Evolutionary conservation across 2,888 invertebrate genomes (phyloP).

Genomic region (Atrina japonica): DNA sequence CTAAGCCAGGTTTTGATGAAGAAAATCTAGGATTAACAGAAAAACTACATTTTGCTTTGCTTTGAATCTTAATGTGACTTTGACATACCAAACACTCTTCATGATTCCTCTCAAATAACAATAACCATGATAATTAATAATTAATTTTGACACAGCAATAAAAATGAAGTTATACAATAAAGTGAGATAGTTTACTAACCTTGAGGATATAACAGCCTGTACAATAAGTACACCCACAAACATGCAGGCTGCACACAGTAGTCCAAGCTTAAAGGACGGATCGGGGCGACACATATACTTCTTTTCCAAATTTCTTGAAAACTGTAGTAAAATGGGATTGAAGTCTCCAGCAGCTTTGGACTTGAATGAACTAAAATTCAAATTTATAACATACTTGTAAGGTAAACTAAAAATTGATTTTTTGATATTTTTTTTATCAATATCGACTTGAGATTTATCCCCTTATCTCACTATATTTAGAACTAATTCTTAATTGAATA

Average conservation of each 20-base stretch:
- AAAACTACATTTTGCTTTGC: no score
- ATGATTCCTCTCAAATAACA: no score
- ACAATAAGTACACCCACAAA: conserved; percentile 90
- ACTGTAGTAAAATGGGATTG: conserved; percentile 89
- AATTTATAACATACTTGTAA: background rate
- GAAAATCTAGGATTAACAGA: no score
- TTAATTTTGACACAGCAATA: no score
- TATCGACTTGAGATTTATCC: no score
- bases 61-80: no score
- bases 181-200: conserved; percentile 85
- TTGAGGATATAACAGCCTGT: conserved; percentile 89
- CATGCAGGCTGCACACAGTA: conserved; percentile 89
- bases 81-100: no score
- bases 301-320: conserved; percentile 88
- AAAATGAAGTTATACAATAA: no score
- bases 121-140: no score
- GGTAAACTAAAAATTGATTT: background rate
- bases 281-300: conserved; percentile 91
- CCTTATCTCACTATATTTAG: no score
- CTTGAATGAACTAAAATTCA: conserved; percentile 12
- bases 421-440: background rate
- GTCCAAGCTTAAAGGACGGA: conserved; percentile 91
- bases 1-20: no score
- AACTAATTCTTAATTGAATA: no score
- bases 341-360: conserved; percentile 45